Percentiles rank a stretch among this genome's conserved stretches.
Evolutionary conservation across 1,140 invertebrate genomes (phyloP).

Genomic region (Neodiprion pinetum): DNA sequence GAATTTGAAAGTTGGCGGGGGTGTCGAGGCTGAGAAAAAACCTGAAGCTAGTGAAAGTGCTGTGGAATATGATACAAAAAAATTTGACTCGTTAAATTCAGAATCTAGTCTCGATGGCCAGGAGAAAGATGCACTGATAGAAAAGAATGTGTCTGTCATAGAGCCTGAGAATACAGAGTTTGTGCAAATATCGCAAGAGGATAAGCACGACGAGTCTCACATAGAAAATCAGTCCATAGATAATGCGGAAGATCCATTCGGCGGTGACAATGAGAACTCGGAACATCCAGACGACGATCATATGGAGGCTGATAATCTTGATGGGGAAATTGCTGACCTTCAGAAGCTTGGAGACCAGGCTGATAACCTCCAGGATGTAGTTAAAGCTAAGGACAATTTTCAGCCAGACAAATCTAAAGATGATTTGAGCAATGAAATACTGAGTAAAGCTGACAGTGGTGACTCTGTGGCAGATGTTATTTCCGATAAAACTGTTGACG

Average conservation of each 20-base stretch:
- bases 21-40: too few relatives aligned
- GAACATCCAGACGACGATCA: constrained; percentile 40
- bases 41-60: background rate
- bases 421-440: constrained; percentile 20
- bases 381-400: constrained; percentile 36
- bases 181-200: constrained; percentile 52
- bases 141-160: constrained; percentile 29
- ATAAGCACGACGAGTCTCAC: constrained; percentile 55
- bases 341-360: constrained; percentile 44
- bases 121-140: constrained; percentile 26
- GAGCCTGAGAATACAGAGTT: constrained; percentile 56
- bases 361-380: constrained; percentile 47
- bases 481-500: background rate
- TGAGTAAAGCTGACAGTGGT: constrained; percentile 15
- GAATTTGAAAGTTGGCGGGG: too few relatives aligned
- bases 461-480: background rate
- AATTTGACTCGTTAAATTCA: constrained; percentile 19
- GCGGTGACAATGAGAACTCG: constrained; percentile 44
- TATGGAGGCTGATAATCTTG: constrained; percentile 42
- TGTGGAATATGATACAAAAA: background rate
- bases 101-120: constrained; percentile 23
- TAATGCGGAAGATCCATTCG: constrained; percentile 57
- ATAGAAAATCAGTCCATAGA: constrained; percentile 53
- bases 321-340: constrained; percentile 37
- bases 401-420: constrained; percentile 15